phyloP scores from a whole-genome alignment of 2,113 vertebrate species.

The Origma solitaria region DNA sequence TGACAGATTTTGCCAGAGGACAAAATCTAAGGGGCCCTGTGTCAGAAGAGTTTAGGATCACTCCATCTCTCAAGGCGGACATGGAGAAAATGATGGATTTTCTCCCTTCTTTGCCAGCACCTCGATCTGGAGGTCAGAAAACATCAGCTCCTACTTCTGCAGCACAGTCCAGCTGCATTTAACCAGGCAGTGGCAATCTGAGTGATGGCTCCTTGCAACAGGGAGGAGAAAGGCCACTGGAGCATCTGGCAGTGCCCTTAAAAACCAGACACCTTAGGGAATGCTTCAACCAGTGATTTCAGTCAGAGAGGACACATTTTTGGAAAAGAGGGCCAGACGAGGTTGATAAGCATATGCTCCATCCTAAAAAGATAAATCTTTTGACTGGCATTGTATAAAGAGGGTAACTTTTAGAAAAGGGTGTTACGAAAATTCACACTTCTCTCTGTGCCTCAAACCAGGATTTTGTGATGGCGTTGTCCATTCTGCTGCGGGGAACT shows the following conservation, averaged over 20 bases:
- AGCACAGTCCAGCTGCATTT: not conserved
- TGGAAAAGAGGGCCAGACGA: not conserved
- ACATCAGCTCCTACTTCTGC: not conserved
- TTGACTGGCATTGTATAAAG: not conserved
- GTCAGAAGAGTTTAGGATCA: not conserved
- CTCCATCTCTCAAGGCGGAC: not conserved
- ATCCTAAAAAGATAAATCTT: not conserved
- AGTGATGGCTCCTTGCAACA: not conserved
- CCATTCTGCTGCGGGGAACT: constrained; percentile 88
- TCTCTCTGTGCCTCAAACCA: constrained; percentile 52
- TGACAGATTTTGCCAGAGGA: not conserved
- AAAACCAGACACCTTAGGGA: not conserved
- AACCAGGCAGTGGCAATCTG: not conserved
- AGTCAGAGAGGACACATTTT: not conserved
- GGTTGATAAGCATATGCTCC: not conserved
- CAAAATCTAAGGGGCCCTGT: not conserved
- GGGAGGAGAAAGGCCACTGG: not conserved
- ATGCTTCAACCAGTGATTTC: not conserved
- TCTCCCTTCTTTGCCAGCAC: not conserved
- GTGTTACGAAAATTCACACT: not conserved
- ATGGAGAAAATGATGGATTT: not conserved
- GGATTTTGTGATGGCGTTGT: constrained; percentile 95
- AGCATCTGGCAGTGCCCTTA: not conserved
- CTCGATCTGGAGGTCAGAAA: not conserved
- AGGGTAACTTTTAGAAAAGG: not conserved